A percentile compares a stretch with the other conserved stretches of the same genome.
These are phyloP conservation scores for Lithobates pipiens DNA, from an alignment of 2,797 vertebrate species.

Conservation along the genomic window DNA sequence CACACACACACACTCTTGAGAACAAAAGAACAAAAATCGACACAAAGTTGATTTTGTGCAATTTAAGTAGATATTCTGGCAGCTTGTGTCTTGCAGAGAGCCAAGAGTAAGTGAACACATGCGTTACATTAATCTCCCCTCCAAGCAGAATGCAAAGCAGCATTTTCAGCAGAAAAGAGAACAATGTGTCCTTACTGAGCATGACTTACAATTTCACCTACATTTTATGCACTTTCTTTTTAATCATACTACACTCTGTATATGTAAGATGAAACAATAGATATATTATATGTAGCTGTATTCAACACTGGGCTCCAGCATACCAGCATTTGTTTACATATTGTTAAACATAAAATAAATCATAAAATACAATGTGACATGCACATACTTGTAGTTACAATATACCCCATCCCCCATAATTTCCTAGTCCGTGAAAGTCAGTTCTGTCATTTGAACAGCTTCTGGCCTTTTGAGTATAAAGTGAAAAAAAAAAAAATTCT, in stretches of 20 bases:
- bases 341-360: not conserved
- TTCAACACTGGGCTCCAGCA: not conserved
- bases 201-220: conserved; percentile 10
- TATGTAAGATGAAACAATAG: no score
- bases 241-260: not conserved
- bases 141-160: conserved; percentile 42
- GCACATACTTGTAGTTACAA: not conserved
- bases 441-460: not conserved
- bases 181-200: conserved; percentile 41
- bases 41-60: conserved; percentile 44
- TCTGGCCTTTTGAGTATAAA: no score
- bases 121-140: conserved; percentile 46
- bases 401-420: not conserved
- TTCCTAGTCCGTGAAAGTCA: not conserved
- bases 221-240: not conserved
- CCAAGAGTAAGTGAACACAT: conserved; percentile 57
- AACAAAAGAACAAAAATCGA: not conserved
- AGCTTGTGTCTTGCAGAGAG: conserved; percentile 6
- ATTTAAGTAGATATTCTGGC: conserved; percentile 50
- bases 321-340: not conserved
- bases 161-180: conserved; percentile 39
- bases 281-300: not conserved
- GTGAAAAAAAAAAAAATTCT: not conserved
- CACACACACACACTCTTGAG: not conserved
- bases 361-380: not conserved